Evolutionary conservation across 2,888 invertebrate species (phyloP).

Genomic region (Diogma glabrata): DNA sequence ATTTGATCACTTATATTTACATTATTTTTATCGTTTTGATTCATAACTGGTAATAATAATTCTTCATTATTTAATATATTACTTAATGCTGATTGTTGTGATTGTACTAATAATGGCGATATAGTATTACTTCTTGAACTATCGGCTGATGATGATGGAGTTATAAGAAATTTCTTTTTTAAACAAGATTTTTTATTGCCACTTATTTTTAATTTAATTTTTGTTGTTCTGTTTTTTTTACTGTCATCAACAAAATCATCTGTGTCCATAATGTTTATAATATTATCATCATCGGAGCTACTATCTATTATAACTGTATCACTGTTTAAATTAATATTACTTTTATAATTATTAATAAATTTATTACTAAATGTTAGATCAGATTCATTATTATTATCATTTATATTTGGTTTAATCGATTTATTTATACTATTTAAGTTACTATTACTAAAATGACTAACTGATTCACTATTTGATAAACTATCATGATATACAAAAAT

Average conservation of each 20-base stretch:
- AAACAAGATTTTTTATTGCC: too few relatives aligned
- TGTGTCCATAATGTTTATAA: too few relatives aligned
- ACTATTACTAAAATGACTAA: constrained; percentile 9
- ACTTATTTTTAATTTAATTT: not conserved
- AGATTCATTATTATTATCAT: constrained; percentile 10
- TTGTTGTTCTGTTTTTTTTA: not conserved
- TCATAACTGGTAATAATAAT: not conserved
- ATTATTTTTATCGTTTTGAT: not conserved
- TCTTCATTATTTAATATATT: not conserved
- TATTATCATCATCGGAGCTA: not conserved
- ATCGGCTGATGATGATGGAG: not conserved
- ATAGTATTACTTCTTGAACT: not conserved
- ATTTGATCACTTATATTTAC: not conserved
- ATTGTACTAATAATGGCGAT: too few relatives aligned
- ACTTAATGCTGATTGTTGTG: not conserved
- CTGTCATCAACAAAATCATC: not conserved
- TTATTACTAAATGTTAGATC: constrained; percentile 33
- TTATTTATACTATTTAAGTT: constrained; percentile 15
- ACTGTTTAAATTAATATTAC: too few relatives aligned
- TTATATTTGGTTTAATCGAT: constrained; percentile 7
- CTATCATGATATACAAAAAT: constrained; percentile 9
- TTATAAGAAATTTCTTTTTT: too few relatives aligned
- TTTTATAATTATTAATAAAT: constrained; percentile 24
- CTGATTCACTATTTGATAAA: constrained; percentile 12
- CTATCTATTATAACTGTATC: constrained; percentile 11